Evolutionary conservation across 2,113 vertebrate species (phyloP), one percentile per base, ranked within the genome.

Genomic region (Sinocyclocheilus maitianheensis): DNA sequence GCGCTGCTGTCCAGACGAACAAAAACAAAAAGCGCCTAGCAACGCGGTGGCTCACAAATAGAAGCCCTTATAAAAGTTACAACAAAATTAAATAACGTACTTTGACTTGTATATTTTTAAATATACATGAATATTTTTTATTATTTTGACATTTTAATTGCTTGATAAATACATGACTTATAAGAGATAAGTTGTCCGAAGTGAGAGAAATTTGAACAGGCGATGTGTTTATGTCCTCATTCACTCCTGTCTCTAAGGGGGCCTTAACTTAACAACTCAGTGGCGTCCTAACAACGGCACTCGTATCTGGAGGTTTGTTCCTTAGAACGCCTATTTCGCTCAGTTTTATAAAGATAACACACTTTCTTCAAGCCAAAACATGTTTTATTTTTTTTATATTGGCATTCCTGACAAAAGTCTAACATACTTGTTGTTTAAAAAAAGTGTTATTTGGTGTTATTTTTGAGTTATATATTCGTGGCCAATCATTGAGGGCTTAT

Each of bases 1-100:
- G 40, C 26, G 10, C 7, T 1, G 53, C 60, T 53, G 76, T 30
- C 10, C 30, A 53, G 34, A 51, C 11, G 65, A 86, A 71, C 77
- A 86, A 74, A 89, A 91, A 90, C 90, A 90, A 89, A 90, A 48
- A 60, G 87, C 63, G 83, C 89, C 86, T 91, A 85, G 84, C 90
- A 90, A 91, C 90, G 55, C 12, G 13, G 40, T 34, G 72, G 88
- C 78, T 26, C 51, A 40, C 40, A 51, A 69, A 16, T 7, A 69
- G 30, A 48, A 77, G 75, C 65, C 88, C 71, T 81, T 58, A 37
- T 53, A 60, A 22, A 88, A 86, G 76, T 40, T 72, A 3, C 0
- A 22, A 82, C 46, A 55, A 51, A 84, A 30, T 7, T 62, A 55
- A 20, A 79, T 16, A 74, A 53, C 16, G 2, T 71, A 75, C 40